phyloP scores from a whole-genome alignment of 2,113 vertebrate species.

The Odocoileus hemionus region DNA sequence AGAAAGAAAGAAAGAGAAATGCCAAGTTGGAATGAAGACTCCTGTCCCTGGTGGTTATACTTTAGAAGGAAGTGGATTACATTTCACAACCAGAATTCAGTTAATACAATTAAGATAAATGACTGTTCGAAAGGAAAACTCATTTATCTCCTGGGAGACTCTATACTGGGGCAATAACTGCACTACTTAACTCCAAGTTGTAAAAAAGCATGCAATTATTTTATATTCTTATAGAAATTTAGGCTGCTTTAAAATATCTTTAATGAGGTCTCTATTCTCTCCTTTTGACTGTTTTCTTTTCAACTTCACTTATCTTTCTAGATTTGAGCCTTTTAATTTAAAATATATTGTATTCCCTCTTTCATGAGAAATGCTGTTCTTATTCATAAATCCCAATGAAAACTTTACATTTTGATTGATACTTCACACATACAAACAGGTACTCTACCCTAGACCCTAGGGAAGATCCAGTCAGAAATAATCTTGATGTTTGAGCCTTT shows the following conservation, averaged over 20 bases:
- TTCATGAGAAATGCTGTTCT: neutral
- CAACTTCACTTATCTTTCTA: neutral
- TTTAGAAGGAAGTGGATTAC: constrained; percentile 43
- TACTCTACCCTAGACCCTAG: neutral
- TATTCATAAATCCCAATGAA: neutral
- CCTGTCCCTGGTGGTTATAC: constrained; percentile 45
- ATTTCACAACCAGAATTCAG: constrained; percentile 13
- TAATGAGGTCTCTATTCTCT: neutral
- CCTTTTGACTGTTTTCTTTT: neutral
- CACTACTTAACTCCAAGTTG: constrained; percentile 22
- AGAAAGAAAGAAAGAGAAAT: constrained; percentile 1
- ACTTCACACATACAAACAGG: neutral
- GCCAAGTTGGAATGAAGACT: neutral
- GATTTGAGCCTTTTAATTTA: neutral
- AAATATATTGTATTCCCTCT: neutral
- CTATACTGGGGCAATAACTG: constrained; percentile 36
- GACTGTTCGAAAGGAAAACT: constrained; percentile 62
- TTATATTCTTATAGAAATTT: neutral
- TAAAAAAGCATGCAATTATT: constrained; percentile 49
- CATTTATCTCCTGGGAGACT: constrained; percentile 69
- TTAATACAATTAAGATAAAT: constrained; percentile 29
- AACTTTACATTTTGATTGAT: neutral
- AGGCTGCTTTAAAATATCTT: neutral
- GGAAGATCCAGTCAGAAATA: neutral
- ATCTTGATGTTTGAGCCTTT: neutral